Conservation (phyloP, 30 jellyfish, hydroid and myxozoan genomes). For the Haliclystus octoradiatus region DNA sequence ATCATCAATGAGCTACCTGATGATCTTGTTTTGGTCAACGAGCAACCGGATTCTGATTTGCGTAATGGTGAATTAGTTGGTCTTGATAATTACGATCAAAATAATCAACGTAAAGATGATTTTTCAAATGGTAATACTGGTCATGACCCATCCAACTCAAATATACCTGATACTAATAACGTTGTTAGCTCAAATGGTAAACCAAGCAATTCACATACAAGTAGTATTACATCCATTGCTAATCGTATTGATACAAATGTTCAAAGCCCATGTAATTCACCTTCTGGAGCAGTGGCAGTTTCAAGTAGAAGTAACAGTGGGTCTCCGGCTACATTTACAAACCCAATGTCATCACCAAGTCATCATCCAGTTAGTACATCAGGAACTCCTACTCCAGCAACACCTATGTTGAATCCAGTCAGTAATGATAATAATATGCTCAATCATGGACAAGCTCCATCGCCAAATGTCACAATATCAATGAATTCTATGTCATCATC, state of each 20-base stretch:
- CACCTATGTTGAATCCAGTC: constrained; percentile 70
- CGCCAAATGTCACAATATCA: not conserved
- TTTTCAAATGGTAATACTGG: constrained; percentile 51
- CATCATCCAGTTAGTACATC: constrained; percentile 72
- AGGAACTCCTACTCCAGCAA: constrained; percentile 89
- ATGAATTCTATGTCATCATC: not conserved
- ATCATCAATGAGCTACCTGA: constrained; percentile 46
- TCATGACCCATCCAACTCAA: constrained; percentile 8
- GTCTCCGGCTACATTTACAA: constrained; percentile 14
- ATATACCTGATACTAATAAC: constrained; percentile 5
- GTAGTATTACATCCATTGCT: not conserved
- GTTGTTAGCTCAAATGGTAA: constrained; percentile 39
- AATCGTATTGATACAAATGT: constrained; percentile 17
- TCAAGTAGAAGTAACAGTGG: constrained; percentile 10
- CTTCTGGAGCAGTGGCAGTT: constrained; percentile 23
- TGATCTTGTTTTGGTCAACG: constrained; percentile 19
- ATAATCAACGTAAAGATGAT: constrained; percentile 25
- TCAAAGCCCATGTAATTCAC: constrained; percentile 6
- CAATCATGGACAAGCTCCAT: not conserved
- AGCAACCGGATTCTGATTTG: constrained; percentile 6
- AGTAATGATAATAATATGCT: constrained; percentile 4
- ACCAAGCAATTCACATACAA: constrained; percentile 9
- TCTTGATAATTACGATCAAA: constrained; percentile 42
- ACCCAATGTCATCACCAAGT: constrained; percentile 17
- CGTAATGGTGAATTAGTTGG: constrained; percentile 30